Percentiles rank a stretch among this genome's conserved stretches.
Evolutionary conservation across 2,888 invertebrate species (phyloP).

Genomic region (Tachystola acroxantha): DNA sequence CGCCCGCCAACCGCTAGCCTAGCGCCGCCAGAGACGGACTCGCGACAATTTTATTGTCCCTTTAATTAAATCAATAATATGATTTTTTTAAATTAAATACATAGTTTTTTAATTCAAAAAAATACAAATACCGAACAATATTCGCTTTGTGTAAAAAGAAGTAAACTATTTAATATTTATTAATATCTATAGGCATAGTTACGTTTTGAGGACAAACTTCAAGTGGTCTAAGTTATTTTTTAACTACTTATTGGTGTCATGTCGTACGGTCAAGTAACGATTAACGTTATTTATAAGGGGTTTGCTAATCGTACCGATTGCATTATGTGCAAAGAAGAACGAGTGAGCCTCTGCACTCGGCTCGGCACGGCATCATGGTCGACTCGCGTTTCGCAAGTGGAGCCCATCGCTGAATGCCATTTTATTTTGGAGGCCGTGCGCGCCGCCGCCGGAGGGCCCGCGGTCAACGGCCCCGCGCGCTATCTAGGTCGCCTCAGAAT

Average conservation of each 20-base stretch:
- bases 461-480: constrained; percentile 74
- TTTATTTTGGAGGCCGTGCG: constrained; percentile 75
- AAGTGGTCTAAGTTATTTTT: too few relatives aligned
- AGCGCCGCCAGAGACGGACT: constrained; percentile 37
- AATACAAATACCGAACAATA: too few relatives aligned
- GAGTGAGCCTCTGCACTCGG: constrained; percentile 44
- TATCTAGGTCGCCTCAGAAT: constrained; percentile 77
- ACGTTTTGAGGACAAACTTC: too few relatives aligned
- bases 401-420: constrained; percentile 76
- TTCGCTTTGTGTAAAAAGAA: too few relatives aligned
- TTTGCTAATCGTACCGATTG: not conserved
- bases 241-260: not conserved
- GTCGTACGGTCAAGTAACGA: too few relatives aligned
- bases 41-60: not conserved
- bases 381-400: constrained; percentile 71
- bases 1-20: constrained; percentile 24
- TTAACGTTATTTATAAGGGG: too few relatives aligned
- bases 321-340: constrained; percentile 43
- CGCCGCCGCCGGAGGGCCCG: constrained; percentile 61
- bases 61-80: too few relatives aligned
- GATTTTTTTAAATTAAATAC: too few relatives aligned
- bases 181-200: too few relatives aligned
- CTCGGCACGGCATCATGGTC: constrained; percentile 56
- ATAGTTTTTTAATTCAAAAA: too few relatives aligned
- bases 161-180: too few relatives aligned